Evolutionary conservation across 2,888 invertebrate genomes (phyloP).

Genomic region (Hyposoter didymator): DNA sequence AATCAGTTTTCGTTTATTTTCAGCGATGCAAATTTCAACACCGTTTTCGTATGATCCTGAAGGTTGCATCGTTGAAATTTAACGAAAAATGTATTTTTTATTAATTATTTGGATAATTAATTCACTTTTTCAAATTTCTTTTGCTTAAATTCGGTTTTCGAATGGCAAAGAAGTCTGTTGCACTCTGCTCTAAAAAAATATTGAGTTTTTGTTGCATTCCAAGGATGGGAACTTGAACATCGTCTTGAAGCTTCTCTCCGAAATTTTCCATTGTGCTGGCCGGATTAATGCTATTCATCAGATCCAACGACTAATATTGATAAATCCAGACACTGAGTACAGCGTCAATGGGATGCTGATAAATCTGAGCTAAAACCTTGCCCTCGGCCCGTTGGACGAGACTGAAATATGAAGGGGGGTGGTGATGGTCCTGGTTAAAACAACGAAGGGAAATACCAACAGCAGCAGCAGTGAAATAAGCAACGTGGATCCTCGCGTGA

Average conservation of each 20-base stretch:
- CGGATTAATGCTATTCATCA: slow-evolving; percentile 5
- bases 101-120: too few relatives aligned
- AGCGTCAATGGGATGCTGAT: slow-evolving; percentile 11
- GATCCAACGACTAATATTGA: slow-evolving; percentile 21
- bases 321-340: slow-evolving; percentile 2
- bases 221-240: too few relatives aligned
- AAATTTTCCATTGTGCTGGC: not conserved
- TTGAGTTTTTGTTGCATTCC: too few relatives aligned
- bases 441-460: slow-evolving; percentile 8
- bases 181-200: too few relatives aligned
- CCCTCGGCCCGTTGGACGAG: not conserved
- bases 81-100: too few relatives aligned
- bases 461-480: slow-evolving; percentile 42
- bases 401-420: slow-evolving; percentile 11
- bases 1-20: too few relatives aligned
- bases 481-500: slow-evolving; percentile 59
- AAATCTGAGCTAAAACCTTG: slow-evolving; percentile 31
- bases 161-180: too few relatives aligned
- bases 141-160: too few relatives aligned
- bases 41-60: too few relatives aligned
- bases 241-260: not conserved
- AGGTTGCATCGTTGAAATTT: too few relatives aligned
- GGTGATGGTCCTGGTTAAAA: slow-evolving; percentile 36
- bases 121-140: too few relatives aligned
- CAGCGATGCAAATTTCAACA: too few relatives aligned